Evolutionary conservation across 2,797 vertebrate genomes (phyloP), one percentile per base, ranked within the genome.

Genomic region (Poecilia wingei): DNA sequence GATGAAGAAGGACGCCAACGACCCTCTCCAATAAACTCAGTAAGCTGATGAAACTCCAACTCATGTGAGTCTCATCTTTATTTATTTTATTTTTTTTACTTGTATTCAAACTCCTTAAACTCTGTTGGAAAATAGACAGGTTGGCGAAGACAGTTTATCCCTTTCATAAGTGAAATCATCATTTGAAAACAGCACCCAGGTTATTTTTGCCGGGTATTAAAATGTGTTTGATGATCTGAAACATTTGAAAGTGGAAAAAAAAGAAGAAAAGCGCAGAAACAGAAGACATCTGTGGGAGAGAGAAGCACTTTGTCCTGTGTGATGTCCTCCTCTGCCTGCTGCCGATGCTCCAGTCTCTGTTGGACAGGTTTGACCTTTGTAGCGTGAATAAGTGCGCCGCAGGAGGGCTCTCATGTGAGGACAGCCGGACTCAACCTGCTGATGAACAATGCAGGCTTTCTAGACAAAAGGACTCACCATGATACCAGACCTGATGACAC

Each of bases 371-470:
- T 79, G 91, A 95, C 87, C 88, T 86, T 72, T 53, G 68, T 57
- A 94, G 88, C 74, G 83, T 94, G 12, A 90, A 92, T 80, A 59
- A 84, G 51, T 82, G 86, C 1, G 76, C 82, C 7, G 72, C 83
- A 85, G 81, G 93, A 92, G 72, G 83, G 75, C 64, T 80, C 87
- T 70, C 64, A 74, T 22, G n/a, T 93, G 43, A 85, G 89, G 59
- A 75, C 43, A 0, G 82, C 41, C 2, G 93, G 92, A 45, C 85
- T 95, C 33, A 94, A 94, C 81, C 84, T 93, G 74, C 82, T 94
- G 79, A 82, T 95, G 46, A 95, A 93, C 89, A 94, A 94, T 3
- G 87, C 92, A 1, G 93, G 66, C 20, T 43, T 92, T 31, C 16
- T 86, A 28, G 13, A 5, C 22, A 55, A 4, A 3, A 59, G 47